phyloP scores from a whole-genome alignment of 2,888 invertebrate species.

The Microchrysa polita region DNA sequence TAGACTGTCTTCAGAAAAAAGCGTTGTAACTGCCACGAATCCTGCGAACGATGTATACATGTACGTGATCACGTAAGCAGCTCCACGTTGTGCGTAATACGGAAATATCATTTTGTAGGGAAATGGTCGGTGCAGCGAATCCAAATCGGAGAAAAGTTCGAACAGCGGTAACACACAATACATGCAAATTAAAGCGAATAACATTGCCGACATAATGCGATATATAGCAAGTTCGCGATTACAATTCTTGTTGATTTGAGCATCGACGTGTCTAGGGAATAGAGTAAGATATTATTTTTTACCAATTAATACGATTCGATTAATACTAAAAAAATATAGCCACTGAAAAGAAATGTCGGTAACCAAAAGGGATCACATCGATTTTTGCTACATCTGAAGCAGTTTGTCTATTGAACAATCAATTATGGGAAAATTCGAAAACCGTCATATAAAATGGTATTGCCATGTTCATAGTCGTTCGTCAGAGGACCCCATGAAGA shows the following conservation, averaged over 20 bases:
- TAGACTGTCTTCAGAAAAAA: slow-evolving; percentile 61
- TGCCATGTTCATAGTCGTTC: no score
- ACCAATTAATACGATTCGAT: no score
- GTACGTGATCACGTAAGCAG: slow-evolving; percentile 59
- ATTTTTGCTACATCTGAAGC: no score
- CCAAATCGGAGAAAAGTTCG: slow-evolving; percentile 54
- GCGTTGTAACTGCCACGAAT: slow-evolving; percentile 61
- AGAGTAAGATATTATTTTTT: no score
- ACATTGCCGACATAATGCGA: slow-evolving; percentile 58
- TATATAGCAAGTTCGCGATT: slow-evolving; percentile 57
- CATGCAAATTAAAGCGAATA: slow-evolving; percentile 60
- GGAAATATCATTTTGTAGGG: slow-evolving; percentile 64
- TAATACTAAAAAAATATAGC: no score
- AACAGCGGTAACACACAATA: slow-evolving; percentile 61
- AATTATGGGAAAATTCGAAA: no score
- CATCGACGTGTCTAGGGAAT: slow-evolving; percentile 53
- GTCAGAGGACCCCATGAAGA: no score
- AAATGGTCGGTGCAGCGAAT: slow-evolving; percentile 58
- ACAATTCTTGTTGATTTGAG: slow-evolving; percentile 56
- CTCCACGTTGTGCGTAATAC: slow-evolving; percentile 57
- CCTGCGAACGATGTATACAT: slow-evolving; percentile 61
- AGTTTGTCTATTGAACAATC: no score
- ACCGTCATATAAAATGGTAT: no score
- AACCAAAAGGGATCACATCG: no score
- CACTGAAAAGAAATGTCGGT: no score